Base-by-base conservation (phyloP, 2,113 vertebrate species). In the Trichechus manatus region DNA sequence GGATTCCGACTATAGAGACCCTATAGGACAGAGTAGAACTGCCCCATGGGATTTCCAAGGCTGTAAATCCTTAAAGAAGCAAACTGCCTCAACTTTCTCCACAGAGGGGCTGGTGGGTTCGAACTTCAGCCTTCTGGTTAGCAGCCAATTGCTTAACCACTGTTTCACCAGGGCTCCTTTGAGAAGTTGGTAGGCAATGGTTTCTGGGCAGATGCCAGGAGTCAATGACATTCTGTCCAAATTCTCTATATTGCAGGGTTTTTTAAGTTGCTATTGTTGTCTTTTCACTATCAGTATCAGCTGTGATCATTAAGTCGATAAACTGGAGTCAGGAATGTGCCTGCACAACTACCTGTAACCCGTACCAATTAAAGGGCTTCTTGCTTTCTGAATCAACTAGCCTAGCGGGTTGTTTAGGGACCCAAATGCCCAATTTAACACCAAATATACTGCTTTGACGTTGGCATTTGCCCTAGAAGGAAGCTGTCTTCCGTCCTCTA, bases 321-420 rank as follows among this genome's bases (percentile, higher is more conserved):
- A 74, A 83, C 1, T 19, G 15, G 29, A 95, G 20, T 70, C 39
- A 86, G 79, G 44, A 72, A 23, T 8, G 70, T 29, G 27, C 25
- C 80, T 59, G 31, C 83, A 79, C 8, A 56, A 33, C 1, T 29
- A 44, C 39, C 72, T 53, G 59, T 19, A 85, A 36, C 5, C 39
- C 4, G 27, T 9, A 17, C 22, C 47, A 4, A 6, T 61, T n/a
- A 29, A 79, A 56, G 27, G 22, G 22, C 19, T 74, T 39, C 72
- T 25, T 66, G n/a, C 22, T 25, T 64, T 64, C 75, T 50, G 66
- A 70, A 63, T 70, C 92, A 39, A 19, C 36, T 10, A 15, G 31
- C 1, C 9, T 2, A 19, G 19, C 4, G 1, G 15, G 31, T 7
- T 66, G 17, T 36, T 61, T 8, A 9, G 6, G 33, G 74, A n/a